Base-by-base conservation (phyloP, 2,113 vertebrate species). In the Periophthalmus modestus region DNA sequence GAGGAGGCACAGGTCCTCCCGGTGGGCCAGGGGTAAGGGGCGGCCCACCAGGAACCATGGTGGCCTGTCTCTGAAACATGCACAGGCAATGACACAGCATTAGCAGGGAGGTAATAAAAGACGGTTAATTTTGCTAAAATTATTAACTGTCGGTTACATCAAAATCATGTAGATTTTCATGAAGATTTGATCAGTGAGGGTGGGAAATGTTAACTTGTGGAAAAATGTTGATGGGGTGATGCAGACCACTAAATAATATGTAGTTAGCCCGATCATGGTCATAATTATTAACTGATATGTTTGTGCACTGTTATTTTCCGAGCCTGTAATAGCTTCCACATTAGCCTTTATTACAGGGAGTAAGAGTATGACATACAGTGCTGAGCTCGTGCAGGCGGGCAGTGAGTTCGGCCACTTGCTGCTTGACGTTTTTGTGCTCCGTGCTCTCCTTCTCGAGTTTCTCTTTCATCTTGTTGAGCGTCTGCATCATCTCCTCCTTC, bases 401-500 rank as follows among this genome's bases (percentile, higher is more conserved):
- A 0, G 91, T 94, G 81, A 99, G 97, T 54, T 99, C 97, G 0
- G 92, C 91, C 92, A 97, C 96, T 84, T 98, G 97, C 90, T 98
- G 97, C 83, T 99, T 99, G 86, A 96, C 97, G 71, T 95, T 94
- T 88, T 96, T 97, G 88, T 98, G 95, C 91, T 99, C 98, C 0
- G 82, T 94, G 21, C 93, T 95, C 88, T 99, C 98, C 82, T 96
- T 98, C 76, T 99, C 97, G 76, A 99, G 95, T 79, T 99, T 99
- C 89, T 99, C 98, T 89, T 99, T 99, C 98, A 99, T 99, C 92
- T 98, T 98, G 89, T 97, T 99, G 83, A 99, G 94, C 0, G 98
- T 98, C 92, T 97, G 96, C 98, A 99, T 98, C 97, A 99, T 99
- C 86, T 99, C 97, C 18, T 99, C 98, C 78, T 99, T 99, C 93